phyloP scores from a whole-genome alignment of 2,888 invertebrate species.

The Stomorhina lunata region DNA sequence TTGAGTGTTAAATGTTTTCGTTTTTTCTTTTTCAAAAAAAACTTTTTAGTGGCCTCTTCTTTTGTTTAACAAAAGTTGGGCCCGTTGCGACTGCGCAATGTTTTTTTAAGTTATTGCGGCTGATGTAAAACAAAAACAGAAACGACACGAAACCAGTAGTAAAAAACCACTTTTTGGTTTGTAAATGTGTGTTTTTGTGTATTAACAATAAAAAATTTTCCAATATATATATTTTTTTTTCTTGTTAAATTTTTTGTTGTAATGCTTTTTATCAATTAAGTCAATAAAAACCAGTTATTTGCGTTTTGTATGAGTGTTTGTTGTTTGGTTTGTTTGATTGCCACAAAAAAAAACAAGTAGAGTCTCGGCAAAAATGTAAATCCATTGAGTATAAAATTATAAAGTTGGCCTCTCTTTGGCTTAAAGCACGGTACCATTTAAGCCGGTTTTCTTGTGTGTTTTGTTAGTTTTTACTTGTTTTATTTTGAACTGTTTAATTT shows the following conservation, averaged over 20 bases:
- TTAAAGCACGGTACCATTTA: neutral
- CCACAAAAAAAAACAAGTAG: neutral
- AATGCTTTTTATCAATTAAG: slow-evolving; percentile 5
- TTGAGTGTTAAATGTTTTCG: slow-evolving; percentile 4
- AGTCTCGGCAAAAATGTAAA: slow-evolving; percentile 5
- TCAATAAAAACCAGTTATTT: slow-evolving; percentile 41
- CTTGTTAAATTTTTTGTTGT: neutral
- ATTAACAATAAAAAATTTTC: too few species aligned
- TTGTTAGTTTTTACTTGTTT: neutral
- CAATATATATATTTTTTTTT: neutral
- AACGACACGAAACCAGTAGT: neutral
- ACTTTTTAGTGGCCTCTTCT: slow-evolving; percentile 41
- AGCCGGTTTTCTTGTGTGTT: slow-evolving; percentile 36
- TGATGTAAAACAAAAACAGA: slow-evolving; percentile 30
- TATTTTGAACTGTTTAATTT: neutral
- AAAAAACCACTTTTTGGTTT: neutral
- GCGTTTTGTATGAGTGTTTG: neutral
- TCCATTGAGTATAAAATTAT: neutral
- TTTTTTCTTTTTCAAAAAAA: neutral
- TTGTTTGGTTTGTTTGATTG: neutral
- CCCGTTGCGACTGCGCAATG: slow-evolving; percentile 58
- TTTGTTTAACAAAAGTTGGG: slow-evolving; percentile 29
- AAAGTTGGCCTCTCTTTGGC: slow-evolving; percentile 30
- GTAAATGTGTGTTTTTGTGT: neutral
- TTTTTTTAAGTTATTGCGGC: slow-evolving; percentile 31